phyloP scores from a whole-genome alignment of 64 coral and sea anemone species.

The Acropora yongei region DNA sequence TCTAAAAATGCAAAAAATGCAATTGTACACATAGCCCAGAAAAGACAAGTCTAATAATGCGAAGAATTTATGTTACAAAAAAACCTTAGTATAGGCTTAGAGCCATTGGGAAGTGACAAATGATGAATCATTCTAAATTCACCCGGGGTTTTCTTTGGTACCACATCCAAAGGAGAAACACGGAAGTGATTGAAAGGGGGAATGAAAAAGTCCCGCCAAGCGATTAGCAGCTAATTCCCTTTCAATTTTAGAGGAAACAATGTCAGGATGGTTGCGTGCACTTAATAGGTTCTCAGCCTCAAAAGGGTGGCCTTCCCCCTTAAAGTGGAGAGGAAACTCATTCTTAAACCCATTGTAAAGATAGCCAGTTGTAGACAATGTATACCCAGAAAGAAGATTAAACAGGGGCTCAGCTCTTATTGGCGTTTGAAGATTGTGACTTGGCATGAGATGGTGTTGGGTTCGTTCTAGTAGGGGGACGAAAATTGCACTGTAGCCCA shows the following conservation, averaged over 20 bases:
- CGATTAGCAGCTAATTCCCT: neutral
- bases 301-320: neutral
- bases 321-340: conserved; percentile 2
- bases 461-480: neutral
- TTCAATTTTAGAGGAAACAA: conserved; percentile 26
- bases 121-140: too few relatives aligned
- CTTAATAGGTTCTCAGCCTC: conserved; percentile 40
- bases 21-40: conserved; percentile 69
- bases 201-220: conserved; percentile 50
- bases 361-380: neutral
- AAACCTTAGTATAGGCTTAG: conserved; percentile 26
- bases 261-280: neutral
- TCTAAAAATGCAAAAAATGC: conserved; percentile 13
- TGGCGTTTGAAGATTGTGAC: neutral
- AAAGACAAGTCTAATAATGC: conserved; percentile 40
- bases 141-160: too few relatives aligned
- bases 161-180: too few relatives aligned
- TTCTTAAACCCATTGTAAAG: conserved; percentile 1
- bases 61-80: neutral
- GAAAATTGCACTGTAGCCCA: conserved; percentile 16
- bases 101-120: too few relatives aligned
- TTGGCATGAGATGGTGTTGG: neutral
- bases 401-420: neutral
- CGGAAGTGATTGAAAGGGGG: neutral
- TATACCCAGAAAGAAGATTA: neutral